These are phyloP conservation scores for Ceyx margarethae DNA, from an alignment of 2,113 vertebrate species.

Conservation along the genomic window DNA sequence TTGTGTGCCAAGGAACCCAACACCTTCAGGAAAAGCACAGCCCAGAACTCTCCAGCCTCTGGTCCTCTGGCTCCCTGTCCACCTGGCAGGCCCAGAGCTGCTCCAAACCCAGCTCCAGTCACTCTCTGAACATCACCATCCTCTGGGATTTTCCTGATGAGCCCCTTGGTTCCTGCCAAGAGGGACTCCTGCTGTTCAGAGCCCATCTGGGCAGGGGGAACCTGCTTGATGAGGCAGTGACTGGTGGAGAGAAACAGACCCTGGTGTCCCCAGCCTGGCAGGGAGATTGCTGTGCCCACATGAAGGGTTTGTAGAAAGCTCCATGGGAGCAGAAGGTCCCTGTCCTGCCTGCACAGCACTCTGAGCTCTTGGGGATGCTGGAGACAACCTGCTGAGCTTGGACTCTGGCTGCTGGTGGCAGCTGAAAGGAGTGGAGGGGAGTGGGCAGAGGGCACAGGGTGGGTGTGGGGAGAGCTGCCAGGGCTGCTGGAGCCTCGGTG, in stretches of 20 bases:
- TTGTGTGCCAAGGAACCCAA: neutral
- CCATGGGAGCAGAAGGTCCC: neutral
- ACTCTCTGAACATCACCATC: fast-evolving
- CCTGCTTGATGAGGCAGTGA: too few relatives aligned
- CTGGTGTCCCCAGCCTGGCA: fast-evolving
- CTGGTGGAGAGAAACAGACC: neutral
- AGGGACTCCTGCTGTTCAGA: neutral
- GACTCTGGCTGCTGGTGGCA: neutral
- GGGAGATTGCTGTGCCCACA: neutral
- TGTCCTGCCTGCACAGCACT: fast-evolving
- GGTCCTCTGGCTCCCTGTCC: neutral
- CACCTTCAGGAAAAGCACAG: neutral
- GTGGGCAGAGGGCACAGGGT: neutral
- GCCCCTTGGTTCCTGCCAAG: neutral
- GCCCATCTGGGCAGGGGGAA: neutral
- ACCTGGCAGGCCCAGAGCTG: neutral
- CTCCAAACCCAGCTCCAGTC: fast-evolving
- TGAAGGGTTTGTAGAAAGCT: neutral
- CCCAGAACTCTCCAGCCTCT: neutral
- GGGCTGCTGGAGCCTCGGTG: neutral
- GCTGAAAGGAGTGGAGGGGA: neutral
- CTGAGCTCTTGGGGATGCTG: neutral
- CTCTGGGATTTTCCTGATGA: neutral
- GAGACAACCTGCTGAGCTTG: neutral
- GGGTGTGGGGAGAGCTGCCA: neutral